phyloP scores from a whole-genome alignment of 2,113 vertebrate species.

The Leptocoma aspasia region DNA sequence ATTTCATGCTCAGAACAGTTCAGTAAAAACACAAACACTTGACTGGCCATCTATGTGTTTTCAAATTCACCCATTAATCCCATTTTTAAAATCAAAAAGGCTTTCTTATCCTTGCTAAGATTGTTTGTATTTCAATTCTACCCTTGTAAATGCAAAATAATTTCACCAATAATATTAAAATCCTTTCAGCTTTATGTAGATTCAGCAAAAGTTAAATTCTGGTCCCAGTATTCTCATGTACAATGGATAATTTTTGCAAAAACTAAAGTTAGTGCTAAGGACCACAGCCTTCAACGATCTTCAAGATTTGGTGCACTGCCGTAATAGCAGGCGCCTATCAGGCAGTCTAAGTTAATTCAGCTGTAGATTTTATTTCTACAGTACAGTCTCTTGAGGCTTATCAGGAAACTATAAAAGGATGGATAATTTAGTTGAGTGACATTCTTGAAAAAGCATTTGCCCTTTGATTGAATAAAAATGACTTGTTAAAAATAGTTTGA shows the following conservation, averaged over 20 bases:
- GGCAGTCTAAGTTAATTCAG: background rate
- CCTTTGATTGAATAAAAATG: background rate
- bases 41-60: background rate
- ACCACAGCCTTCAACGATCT: background rate
- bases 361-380: background rate
- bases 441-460: background rate
- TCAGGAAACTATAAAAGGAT: background rate
- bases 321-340: background rate
- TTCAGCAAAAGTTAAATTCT: background rate
- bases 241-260: background rate
- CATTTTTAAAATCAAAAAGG: background rate
- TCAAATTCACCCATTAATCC: background rate
- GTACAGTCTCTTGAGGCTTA: background rate
- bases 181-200: background rate
- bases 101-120: background rate
- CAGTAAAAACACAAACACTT: background rate
- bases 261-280: background rate
- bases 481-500: conserved; percentile 35
- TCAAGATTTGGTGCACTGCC: background rate
- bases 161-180: background rate
- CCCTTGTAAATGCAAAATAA: background rate
- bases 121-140: background rate
- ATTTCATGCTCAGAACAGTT: background rate
- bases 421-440: background rate
- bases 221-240: background rate